Conservation (phyloP, 2,888 invertebrate species). For the Andrena chrysosceles region DNA sequence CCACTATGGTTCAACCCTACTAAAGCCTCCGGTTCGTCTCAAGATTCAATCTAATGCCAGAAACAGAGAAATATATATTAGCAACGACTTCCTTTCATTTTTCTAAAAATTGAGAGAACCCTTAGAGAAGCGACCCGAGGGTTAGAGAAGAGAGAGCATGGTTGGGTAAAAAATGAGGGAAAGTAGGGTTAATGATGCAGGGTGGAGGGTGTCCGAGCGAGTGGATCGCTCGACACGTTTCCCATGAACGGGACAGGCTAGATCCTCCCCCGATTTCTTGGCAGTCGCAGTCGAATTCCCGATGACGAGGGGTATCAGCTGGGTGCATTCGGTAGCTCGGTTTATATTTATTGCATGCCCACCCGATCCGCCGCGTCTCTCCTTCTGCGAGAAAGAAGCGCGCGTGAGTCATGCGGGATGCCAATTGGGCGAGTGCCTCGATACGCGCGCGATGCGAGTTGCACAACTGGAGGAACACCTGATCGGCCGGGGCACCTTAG, state of each 20-base stretch:
- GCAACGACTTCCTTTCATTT: background rate
- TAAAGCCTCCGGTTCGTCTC: too few species aligned
- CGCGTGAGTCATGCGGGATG: constrained; percentile 64
- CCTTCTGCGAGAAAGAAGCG: constrained; percentile 41
- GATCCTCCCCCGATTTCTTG: constrained; percentile 28
- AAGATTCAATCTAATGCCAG: background rate
- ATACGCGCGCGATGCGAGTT: constrained; percentile 45
- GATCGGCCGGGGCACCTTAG: constrained; percentile 22
- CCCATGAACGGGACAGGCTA: constrained; percentile 30
- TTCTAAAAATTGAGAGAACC: background rate
- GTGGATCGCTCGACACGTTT: background rate
- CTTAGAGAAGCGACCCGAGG: background rate
- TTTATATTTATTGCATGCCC: constrained; percentile 65
- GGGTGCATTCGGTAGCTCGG: constrained; percentile 61
- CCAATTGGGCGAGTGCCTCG: constrained; percentile 68
- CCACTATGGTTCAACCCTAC: background rate
- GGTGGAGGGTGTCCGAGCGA: background rate
- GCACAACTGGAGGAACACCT: constrained; percentile 56
- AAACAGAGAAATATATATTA: background rate
- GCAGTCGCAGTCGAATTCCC: constrained; percentile 29
- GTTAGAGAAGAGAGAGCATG: background rate
- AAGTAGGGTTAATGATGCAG: background rate
- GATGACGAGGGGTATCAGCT: constrained; percentile 40
- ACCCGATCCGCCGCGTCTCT: constrained; percentile 50
- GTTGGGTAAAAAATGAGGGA: background rate